Base-by-base conservation (phyloP, 2,888 invertebrate species). In the Drosophila differens region DNA sequence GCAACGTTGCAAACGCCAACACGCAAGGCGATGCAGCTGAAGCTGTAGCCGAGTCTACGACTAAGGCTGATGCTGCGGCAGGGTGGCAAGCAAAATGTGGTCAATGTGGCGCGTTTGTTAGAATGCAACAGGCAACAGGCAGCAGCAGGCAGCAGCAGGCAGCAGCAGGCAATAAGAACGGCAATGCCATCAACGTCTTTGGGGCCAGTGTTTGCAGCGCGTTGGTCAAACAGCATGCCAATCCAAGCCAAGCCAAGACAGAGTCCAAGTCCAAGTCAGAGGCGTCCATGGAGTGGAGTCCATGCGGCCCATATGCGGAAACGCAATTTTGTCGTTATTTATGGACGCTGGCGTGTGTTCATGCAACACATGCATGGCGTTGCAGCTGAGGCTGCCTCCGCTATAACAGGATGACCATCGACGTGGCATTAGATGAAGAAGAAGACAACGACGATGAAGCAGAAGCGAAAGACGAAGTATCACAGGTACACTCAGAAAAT, bases 261-360 rank as follows among this genome's bases (percentile, higher is more conserved):
- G 55, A 55, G 25, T 28, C 57, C 6, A 39, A 85, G 47, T 47
- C 79, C 47, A 47, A 47, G 74, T 74, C 84, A 78, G 73, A 69
- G 60, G 65, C 59, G 61, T 68, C 68, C 47, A 47, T 47, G 47
- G 47, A 47, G 16, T 25, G 25, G 32, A 37, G 71, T 59, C 69
- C 73, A 41, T 30, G 73, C 64, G 72, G 80, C 55, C 76, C 89
- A 87, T 88, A 92, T 90, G 86, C 91, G 91, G 91, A 92, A 92
- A 91, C 91, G 91, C 91, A 91, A 91, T 92, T 92, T 91, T 90
- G 91, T 91, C 92, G 91, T 92, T 92, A 92, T 92, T 92, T 92
- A 92, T 92, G 90, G 91, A 87, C 86, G 86, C 87, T 85, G 83
- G 86, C 83, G 84, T 79, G 84, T 79, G 76, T 58, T 58, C 75